Percentiles rank a stretch among this genome's conserved stretches.
phyloP scores from a whole-genome alignment of 2,888 invertebrate genomes.

The Drosophila sordidapex region DNA sequence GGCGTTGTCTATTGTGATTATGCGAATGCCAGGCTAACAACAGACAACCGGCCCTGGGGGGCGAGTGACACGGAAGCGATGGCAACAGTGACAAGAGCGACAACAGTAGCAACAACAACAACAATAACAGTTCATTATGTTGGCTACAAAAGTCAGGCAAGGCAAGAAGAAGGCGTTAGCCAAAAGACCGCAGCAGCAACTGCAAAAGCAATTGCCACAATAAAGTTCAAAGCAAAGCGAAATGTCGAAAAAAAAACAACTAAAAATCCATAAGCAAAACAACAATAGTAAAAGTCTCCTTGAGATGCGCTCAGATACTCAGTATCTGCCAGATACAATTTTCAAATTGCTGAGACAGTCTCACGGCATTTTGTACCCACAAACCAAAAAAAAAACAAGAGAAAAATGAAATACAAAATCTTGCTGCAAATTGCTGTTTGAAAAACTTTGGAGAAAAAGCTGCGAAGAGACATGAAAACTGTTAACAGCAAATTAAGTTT shows the following conservation, averaged over 20 bases:
- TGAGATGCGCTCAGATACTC: slow-evolving; percentile 29
- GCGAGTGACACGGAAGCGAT: slow-evolving; percentile 67
- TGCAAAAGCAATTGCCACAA: slow-evolving; percentile 16
- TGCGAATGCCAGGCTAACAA: slow-evolving; percentile 54
- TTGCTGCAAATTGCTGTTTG: slow-evolving; percentile 47
- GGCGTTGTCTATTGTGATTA: slow-evolving; percentile 75
- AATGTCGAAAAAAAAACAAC: slow-evolving; percentile 5
- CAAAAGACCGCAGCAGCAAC: slow-evolving; percentile 47
- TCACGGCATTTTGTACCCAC: slow-evolving; percentile 65
- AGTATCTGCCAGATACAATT: slow-evolving; percentile 72
- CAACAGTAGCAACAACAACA: slow-evolving; percentile 22
- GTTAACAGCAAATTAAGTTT: slow-evolving; percentile 47
- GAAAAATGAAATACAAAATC: neutral
- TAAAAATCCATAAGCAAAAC: slow-evolving; percentile 29
- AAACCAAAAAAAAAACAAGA: neutral
- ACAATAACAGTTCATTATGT: slow-evolving; percentile 56
- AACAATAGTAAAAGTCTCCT: slow-evolving; percentile 48
- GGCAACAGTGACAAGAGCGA: slow-evolving; percentile 31
- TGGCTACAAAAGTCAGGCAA: slow-evolving; percentile 55
- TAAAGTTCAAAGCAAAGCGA: slow-evolving; percentile 13
- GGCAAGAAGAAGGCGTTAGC: slow-evolving; percentile 63
- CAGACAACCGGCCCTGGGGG: slow-evolving; percentile 49
- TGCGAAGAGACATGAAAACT: slow-evolving; percentile 47
- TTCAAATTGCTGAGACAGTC: slow-evolving; percentile 73
- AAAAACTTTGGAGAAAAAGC: slow-evolving; percentile 22